A percentile compares a stretch with the other conserved stretches of the same genome.
phyloP scores from a whole-genome alignment of 2,888 invertebrate species.

The Helicoverpa assulta region DNA sequence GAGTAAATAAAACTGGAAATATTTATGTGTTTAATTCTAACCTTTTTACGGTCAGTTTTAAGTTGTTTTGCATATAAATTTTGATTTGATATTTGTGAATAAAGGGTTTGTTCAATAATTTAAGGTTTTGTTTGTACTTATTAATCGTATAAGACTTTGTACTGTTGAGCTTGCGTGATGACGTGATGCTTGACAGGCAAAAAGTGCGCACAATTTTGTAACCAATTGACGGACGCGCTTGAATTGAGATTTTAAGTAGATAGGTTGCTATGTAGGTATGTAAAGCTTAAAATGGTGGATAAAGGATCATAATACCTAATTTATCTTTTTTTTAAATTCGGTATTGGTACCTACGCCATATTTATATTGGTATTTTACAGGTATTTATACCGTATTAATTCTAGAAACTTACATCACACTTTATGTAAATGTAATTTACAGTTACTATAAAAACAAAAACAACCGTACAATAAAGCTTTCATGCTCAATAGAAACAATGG shows the following conservation, averaged over 20 bases:
- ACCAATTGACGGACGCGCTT: conserved; percentile 16
- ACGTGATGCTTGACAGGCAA: conserved; percentile 38
- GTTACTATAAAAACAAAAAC: conserved; percentile 29
- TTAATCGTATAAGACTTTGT: conserved; percentile 16
- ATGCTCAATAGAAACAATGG: conserved; percentile 39
- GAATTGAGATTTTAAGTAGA: neutral
- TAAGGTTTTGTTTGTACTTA: conserved; percentile 10
- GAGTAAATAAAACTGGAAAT: conserved; percentile 27
- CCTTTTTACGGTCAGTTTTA: conserved; percentile 20
- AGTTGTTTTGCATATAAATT: conserved; percentile 26
- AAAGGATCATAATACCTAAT: too few species aligned
- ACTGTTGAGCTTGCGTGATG: conserved; percentile 22
- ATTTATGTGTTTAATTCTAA: conserved; percentile 18
- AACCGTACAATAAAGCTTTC: conserved; percentile 11
- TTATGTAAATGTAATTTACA: neutral
- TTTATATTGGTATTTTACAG: neutral
- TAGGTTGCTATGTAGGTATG: neutral
- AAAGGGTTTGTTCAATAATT: neutral
- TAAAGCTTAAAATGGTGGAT: neutral
- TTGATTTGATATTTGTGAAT: neutral
- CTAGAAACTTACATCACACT: neutral
- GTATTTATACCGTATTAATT: neutral
- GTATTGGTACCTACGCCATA: too few species aligned
- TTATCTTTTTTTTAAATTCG: too few species aligned
- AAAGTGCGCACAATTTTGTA: conserved; percentile 27